phyloP scores from a whole-genome alignment of 2,797 vertebrate species.

The Paedocypris micromegethes region DNA sequence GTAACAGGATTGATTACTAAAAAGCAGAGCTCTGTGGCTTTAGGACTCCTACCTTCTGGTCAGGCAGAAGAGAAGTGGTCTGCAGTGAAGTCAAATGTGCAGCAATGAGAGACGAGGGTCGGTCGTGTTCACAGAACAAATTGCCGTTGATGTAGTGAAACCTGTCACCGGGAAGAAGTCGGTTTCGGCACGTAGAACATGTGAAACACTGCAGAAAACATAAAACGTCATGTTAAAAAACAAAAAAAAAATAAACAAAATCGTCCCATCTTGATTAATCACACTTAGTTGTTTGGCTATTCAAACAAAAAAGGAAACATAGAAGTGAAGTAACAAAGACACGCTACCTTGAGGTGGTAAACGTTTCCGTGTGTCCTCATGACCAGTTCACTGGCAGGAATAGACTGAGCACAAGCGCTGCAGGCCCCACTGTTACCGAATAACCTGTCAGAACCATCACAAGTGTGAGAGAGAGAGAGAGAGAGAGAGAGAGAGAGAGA shows the following conservation, averaged over 20 bases:
- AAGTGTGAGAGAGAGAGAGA: conserved; percentile 45
- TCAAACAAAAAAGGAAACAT: too few species aligned
- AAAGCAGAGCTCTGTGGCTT: too few species aligned
- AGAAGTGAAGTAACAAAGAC: not conserved
- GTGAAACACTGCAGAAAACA: conserved; percentile 87
- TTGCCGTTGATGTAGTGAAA: conserved; percentile 99
- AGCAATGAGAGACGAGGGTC: conserved; percentile 99
- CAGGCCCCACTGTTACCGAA: conserved; percentile 97
- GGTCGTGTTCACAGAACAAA: conserved; percentile 99
- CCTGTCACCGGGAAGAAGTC: conserved; percentile 95
- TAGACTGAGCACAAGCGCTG: conserved; percentile 97
- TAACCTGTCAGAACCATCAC: conserved; percentile 78
- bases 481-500: conserved; percentile 17
- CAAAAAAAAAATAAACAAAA: too few species aligned
- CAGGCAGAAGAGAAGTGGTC: conserved; percentile 97
- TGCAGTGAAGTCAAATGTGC: conserved; percentile 99
- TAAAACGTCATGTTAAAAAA: not conserved
- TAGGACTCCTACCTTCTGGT: conserved; percentile 90
- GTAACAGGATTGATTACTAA: not conserved
- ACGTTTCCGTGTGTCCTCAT: conserved; percentile 98
- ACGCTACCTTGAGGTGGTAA: conserved; percentile 97
- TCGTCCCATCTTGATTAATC: too few species aligned
- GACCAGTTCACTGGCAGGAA: conserved; percentile 96
- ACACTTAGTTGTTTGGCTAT: too few species aligned
- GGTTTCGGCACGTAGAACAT: conserved; percentile 98